These are phyloP conservation scores for Campoletis sonorensis DNA, from an alignment of 1,140 invertebrate genomes.

Conservation along the genomic window DNA sequence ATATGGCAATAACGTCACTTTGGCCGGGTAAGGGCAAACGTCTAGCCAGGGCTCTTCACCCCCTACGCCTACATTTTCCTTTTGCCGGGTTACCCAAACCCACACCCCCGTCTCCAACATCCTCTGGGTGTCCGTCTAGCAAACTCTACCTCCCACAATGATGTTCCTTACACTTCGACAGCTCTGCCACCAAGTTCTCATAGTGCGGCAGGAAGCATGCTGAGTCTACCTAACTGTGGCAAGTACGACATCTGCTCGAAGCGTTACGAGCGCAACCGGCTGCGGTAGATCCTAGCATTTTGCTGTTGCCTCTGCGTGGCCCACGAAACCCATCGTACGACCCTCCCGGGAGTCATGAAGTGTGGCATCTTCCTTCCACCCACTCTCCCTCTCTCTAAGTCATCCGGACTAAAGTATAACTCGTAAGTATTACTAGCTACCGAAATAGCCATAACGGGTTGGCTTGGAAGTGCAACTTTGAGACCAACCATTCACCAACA, in stretches of 20 bases:
- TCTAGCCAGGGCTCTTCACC: constrained; percentile 42
- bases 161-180: constrained; percentile 48
- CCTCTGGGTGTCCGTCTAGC: constrained; percentile 41
- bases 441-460: constrained; percentile 41
- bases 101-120: constrained; percentile 21
- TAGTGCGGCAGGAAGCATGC: not conserved
- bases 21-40: constrained; percentile 42
- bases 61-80: constrained; percentile 46
- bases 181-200: constrained; percentile 32
- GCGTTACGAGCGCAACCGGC: constrained; percentile 20
- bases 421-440: constrained; percentile 35
- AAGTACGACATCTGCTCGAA: constrained; percentile 19
- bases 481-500: constrained; percentile 32
- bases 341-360: constrained; percentile 39
- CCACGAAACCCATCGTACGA: constrained; percentile 43
- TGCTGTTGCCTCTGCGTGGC: constrained; percentile 22
- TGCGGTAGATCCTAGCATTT: not conserved
- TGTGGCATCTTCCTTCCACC: not conserved
- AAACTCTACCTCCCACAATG: not conserved
- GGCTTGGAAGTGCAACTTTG: constrained; percentile 38
- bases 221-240: not conserved
- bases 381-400: not conserved
- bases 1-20: constrained; percentile 75
- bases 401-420: constrained; percentile 16
- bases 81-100: not conserved